Evolutionary conservation across 2,113 vertebrate genomes (phyloP).

Genomic region (Chiloscyllium plagiosum): DNA sequence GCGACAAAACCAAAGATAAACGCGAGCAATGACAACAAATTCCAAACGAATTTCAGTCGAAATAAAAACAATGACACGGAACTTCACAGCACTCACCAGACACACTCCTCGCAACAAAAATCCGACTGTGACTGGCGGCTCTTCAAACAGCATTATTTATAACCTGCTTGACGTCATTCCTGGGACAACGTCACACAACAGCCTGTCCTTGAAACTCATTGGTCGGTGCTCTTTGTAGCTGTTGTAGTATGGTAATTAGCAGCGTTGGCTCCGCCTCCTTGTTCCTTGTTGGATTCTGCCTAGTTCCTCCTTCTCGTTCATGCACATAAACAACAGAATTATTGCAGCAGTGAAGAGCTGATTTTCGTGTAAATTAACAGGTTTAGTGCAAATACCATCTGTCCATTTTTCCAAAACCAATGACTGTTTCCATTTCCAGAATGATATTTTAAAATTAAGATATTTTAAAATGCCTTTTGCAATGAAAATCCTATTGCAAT

Average conservation of each 20-base stretch:
- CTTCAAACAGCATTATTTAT: not conserved
- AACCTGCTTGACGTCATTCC: not conserved
- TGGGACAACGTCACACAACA: not conserved
- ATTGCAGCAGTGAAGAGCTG: not conserved
- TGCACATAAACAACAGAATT: not conserved
- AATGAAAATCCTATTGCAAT: not conserved
- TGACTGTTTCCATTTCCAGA: not conserved
- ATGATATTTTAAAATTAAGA: not conserved
- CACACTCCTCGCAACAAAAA: not conserved
- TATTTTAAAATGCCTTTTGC: not conserved
- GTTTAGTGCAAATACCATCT: not conserved
- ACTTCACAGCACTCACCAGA: not conserved
- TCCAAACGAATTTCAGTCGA: not conserved
- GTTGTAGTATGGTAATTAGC: not conserved
- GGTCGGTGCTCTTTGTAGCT: not conserved
- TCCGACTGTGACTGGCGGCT: not conserved
- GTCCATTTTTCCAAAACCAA: not conserved
- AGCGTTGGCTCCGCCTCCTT: not conserved
- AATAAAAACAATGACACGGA: not conserved
- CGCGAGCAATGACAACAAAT: not conserved
- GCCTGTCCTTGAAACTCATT: not conserved
- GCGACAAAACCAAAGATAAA: not conserved
- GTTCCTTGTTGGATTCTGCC: not conserved
- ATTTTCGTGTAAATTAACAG: not conserved
- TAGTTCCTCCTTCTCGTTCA: not conserved